Conservation (phyloP, 2,888 invertebrate genomes). For the Formica aserva region DNA sequence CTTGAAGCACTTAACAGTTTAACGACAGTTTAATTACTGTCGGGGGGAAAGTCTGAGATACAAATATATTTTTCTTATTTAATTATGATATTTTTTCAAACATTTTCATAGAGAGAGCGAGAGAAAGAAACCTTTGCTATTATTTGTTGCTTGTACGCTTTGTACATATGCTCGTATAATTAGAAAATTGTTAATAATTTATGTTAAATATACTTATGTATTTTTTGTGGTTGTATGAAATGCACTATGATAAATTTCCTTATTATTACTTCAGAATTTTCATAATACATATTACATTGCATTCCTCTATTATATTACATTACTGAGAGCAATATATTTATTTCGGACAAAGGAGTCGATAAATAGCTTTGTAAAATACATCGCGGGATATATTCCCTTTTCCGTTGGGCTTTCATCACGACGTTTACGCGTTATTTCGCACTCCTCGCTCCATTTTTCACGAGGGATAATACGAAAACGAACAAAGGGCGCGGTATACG, state of each 20-base stretch:
- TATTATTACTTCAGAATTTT: not conserved
- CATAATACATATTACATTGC: not conserved
- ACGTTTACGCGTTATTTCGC: not conserved
- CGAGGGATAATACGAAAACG: constrained; percentile 16
- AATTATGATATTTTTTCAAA: not conserved
- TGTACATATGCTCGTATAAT: not conserved
- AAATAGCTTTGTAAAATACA: not conserved
- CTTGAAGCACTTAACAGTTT: not conserved
- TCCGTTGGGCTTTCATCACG: not conserved
- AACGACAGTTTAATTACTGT: not conserved
- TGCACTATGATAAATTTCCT: not conserved
- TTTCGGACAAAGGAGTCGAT: not conserved
- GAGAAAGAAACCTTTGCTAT: not conserved
- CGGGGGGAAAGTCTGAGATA: not conserved
- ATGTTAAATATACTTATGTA: not conserved
- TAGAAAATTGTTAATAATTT: not conserved
- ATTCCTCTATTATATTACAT: not conserved
- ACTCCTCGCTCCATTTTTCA: constrained; percentile 18
- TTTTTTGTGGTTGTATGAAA: not conserved
- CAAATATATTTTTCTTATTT: not conserved
- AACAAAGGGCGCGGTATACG: constrained; percentile 11
- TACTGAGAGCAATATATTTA: not conserved
- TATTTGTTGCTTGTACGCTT: not conserved
- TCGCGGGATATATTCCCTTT: not conserved
- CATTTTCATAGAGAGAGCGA: not conserved